Conservation (phyloP, 2,113 vertebrate genomes). For the Turnix velox region DNA sequence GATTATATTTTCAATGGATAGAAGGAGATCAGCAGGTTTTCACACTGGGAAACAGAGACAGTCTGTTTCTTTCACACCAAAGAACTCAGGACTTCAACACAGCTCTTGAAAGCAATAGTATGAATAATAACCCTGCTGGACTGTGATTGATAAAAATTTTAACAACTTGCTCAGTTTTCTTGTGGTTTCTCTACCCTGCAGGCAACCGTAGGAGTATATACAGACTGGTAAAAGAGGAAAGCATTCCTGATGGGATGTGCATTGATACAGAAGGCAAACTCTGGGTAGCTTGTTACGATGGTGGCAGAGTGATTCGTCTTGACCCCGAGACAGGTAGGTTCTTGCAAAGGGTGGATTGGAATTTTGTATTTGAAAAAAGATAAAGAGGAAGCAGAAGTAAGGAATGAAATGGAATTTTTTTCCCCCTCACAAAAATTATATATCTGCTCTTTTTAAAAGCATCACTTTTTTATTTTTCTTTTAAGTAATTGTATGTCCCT, state of each 20-base stretch:
- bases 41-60: background rate
- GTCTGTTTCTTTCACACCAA: background rate
- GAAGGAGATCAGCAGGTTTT: background rate
- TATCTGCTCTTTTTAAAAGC: background rate
- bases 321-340: conserved; percentile 85
- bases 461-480: background rate
- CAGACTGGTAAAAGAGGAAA: conserved; percentile 81
- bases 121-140: background rate
- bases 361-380: background rate
- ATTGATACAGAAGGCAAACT: conserved; percentile 85
- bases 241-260: conserved; percentile 91
- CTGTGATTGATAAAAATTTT: background rate
- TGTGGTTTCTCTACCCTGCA: background rate
- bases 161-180: background rate
- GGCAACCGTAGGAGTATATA: conserved; percentile 78
- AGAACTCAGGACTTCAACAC: background rate
- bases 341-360: background rate
- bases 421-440: background rate
- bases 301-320: conserved; percentile 86
- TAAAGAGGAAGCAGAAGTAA: background rate
- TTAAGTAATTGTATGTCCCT: background rate
- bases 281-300: conserved; percentile 92
- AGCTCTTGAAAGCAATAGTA: background rate
- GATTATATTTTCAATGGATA: background rate
- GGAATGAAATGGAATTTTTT: accelerated